Base-by-base conservation (phyloP, 2,888 invertebrate genomes). In the Colostygia pectinataria region DNA sequence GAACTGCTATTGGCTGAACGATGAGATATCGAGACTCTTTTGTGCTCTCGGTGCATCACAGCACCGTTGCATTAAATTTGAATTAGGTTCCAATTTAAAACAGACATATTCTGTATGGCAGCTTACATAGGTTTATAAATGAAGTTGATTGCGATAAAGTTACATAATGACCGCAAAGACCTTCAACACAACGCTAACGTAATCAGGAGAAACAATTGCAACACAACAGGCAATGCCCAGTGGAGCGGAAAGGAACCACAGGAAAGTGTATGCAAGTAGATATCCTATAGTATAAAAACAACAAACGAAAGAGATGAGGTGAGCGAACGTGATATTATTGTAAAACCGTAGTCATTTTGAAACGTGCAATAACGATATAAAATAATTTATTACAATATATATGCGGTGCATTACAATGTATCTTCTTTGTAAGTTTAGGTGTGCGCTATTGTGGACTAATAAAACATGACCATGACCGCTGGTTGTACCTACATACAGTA, bases 131-230 rank as follows among this genome's bases (percentile, higher is more conserved):
- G n/a, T n/a, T n/a, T n/a, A n/a, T n/a, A n/a, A n/a, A n/a, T n/a
- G n/a, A n/a, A n/a, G n/a, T n/a, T n/a, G n/a, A n/a, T n/a, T n/a
- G n/a, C n/a, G n/a, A n/a, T n/a, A n/a, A n/a, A n/a, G n/a, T n/a
- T n/a, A n/a, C n/a, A n/a, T n/a, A n/a, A n/a, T n/a, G n/a, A n/a
- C n/a, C n/a, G n/a, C n/a, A n/a, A n/a, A 38, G 39, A 47, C 25
- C 37, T 41, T 53, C 29, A 42, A 32, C 37, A 25, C 31, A 36
- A 18, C 52, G 48, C 43, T 27, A 36, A 18, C 52, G 48, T 46
- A 39, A 52, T 42, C 24, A 37, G 18, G 28, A 44, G 37, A 45
- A 53, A 31, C 45, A 29, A 40, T 55, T 52, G 43, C 41, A 29
- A 51, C 37, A 45, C 40, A 48, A 33, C 31, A 41, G 36, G 44